Conservation (phyloP, 1,140 invertebrate genomes). For the Drosophila murphyi region DNA sequence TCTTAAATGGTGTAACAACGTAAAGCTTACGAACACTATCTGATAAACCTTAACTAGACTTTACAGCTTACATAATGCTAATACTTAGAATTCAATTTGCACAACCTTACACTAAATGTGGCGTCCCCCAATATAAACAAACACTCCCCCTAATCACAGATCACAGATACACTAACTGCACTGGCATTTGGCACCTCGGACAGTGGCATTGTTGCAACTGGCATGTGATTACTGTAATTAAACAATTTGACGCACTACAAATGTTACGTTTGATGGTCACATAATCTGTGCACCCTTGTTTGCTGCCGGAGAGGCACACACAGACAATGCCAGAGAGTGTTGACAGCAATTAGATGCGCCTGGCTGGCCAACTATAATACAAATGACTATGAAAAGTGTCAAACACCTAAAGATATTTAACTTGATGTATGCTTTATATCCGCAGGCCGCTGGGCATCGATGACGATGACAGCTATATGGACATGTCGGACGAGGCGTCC, state of each 20-base stretch:
- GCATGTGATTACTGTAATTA: constrained; percentile 75
- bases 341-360: constrained; percentile 66
- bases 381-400: constrained; percentile 25
- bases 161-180: constrained; percentile 43
- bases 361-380: constrained; percentile 34
- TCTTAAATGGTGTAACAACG: no score
- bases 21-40: background rate
- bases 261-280: constrained; percentile 35
- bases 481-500: constrained; percentile 87
- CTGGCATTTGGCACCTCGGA: constrained; percentile 49
- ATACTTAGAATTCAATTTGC: background rate
- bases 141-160: constrained; percentile 33
- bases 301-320: background rate
- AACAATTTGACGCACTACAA: constrained; percentile 66
- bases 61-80: constrained; percentile 17
- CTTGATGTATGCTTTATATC: constrained; percentile 29
- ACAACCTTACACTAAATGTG: constrained; percentile 9
- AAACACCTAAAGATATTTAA: constrained; percentile 11
- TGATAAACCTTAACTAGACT: constrained; percentile 3
- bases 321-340: constrained; percentile 43
- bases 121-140: constrained; percentile 20
- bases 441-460: constrained; percentile 88
- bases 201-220: constrained; percentile 10
- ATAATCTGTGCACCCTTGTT: constrained; percentile 31
- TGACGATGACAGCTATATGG: constrained; percentile 88